These are phyloP conservation scores for Phenganax stokvisi DNA, from an alignment of 92 coral and sea anemone species.

Conservation along the genomic window DNA sequence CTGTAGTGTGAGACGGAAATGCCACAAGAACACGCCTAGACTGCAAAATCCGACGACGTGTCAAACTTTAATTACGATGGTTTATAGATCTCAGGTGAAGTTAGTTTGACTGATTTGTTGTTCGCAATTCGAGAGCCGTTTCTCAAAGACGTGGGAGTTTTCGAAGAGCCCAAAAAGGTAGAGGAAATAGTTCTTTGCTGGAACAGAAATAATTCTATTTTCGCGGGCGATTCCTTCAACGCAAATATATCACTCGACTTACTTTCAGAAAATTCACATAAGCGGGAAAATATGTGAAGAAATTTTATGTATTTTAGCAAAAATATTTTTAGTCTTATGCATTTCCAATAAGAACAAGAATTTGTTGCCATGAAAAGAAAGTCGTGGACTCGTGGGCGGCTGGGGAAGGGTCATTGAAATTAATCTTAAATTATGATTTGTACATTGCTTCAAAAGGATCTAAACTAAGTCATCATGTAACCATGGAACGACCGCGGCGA, in stretches of 20 bases:
- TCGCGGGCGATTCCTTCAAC: no score
- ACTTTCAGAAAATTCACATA: background rate
- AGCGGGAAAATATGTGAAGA: background rate
- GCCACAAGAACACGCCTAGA: background rate
- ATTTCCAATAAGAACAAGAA: background rate
- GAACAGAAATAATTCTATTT: no score
- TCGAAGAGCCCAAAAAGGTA: no score
- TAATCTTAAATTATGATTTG: no score
- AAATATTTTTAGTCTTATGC: background rate
- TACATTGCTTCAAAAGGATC: no score
- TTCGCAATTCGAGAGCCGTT: no score
- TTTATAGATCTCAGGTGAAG: no score
- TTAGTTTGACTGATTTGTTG: no score
- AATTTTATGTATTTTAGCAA: slow-evolving; percentile 4
- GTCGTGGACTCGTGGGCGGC: background rate
- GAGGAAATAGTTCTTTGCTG: no score
- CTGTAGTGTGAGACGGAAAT: background rate
- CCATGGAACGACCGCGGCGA: no score
- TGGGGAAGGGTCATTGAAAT: background rate
- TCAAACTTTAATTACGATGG: background rate
- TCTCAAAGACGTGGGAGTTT: no score
- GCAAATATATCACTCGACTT: background rate
- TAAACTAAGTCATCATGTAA: no score
- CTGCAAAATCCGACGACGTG: background rate
- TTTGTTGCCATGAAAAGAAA: background rate